Conservation (phyloP, 2,888 invertebrate genomes). For the Gortyna flavago region DNA sequence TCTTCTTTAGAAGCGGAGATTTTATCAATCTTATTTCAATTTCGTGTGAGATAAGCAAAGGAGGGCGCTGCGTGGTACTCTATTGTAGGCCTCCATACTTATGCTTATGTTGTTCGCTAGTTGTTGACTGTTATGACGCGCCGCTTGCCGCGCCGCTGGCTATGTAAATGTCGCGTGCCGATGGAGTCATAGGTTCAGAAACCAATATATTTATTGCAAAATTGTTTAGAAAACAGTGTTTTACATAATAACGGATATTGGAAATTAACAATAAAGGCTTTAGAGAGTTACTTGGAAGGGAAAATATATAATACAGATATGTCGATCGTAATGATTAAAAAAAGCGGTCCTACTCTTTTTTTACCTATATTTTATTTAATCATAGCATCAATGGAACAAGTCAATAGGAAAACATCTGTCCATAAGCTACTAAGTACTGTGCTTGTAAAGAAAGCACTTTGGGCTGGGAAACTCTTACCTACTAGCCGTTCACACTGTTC, state of each 20-base stretch:
- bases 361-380: not conserved
- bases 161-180: constrained; percentile 88
- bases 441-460: constrained; percentile 12
- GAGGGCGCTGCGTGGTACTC: constrained; percentile 72
- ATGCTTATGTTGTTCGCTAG: constrained; percentile 49
- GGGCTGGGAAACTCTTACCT: constrained; percentile 14
- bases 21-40: constrained; percentile 83
- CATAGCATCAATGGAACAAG: not conserved
- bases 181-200: constrained; percentile 86
- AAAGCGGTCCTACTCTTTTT: too few species aligned
- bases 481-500: constrained; percentile 5
- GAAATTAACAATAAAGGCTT: constrained; percentile 57
- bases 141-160: constrained; percentile 71
- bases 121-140: constrained; percentile 65
- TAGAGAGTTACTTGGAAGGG: constrained; percentile 24
- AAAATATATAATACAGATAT: constrained; percentile 23
- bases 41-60: constrained; percentile 78
- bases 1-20: constrained; percentile 79
- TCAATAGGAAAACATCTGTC: not conserved
- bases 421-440: not conserved
- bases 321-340: constrained; percentile 2
- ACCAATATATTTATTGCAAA: constrained; percentile 84
- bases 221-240: constrained; percentile 81
- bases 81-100: constrained; percentile 42
- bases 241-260: constrained; percentile 81